Evolutionary conservation across 2,797 vertebrate species (phyloP).

Genomic region (Propithecus perrieri): DNA sequence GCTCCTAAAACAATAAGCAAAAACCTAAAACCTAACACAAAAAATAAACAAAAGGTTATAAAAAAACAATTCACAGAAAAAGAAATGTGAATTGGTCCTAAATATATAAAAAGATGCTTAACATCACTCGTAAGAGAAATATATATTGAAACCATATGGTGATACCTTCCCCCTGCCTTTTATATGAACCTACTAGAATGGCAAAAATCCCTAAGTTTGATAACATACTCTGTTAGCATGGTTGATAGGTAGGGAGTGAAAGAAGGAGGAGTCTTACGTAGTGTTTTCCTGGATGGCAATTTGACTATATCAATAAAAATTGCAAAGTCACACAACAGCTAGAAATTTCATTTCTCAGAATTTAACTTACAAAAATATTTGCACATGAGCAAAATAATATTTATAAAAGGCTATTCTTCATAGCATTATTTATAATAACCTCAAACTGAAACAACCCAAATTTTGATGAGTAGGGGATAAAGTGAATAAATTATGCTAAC

Average conservation of each 20-base stretch:
- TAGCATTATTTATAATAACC: not conserved
- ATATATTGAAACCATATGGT: not conserved
- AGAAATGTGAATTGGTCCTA: not conserved
- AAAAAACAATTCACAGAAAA: not conserved
- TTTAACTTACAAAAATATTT: not conserved
- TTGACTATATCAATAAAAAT: not conserved
- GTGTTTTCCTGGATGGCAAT: not conserved
- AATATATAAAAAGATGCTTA: not conserved
- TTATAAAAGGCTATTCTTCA: not conserved
- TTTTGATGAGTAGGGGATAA: not conserved
- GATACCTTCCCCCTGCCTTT: not conserved
- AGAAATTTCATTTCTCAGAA: not conserved
- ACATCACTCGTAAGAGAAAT: not conserved
- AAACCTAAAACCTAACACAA: not conserved
- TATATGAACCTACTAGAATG: not conserved
- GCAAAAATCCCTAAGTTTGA: not conserved
- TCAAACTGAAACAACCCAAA: slow-evolving; percentile 25
- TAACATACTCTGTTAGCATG: not conserved
- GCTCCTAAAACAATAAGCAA: not conserved
- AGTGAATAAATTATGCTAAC: not conserved
- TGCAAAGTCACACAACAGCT: not conserved
- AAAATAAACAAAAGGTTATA: not conserved
- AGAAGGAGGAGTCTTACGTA: not conserved
- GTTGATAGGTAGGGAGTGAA: no score
- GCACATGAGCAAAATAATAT: not conserved